Evolutionary conservation across 1,140 invertebrate species (phyloP).

Genomic region (Rhopalosiphum maidis): DNA sequence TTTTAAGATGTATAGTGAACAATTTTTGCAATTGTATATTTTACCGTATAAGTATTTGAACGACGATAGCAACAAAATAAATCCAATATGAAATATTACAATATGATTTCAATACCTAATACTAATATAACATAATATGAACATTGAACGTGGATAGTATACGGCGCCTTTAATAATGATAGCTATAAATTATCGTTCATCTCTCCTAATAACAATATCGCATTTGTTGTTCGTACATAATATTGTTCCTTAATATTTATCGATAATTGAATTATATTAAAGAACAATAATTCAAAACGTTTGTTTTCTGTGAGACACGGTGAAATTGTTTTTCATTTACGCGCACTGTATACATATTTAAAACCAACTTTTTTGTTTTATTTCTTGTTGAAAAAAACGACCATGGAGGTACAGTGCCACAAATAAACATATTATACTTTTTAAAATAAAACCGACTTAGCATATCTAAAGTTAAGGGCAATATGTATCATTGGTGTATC

Average conservation of each 20-base stretch:
- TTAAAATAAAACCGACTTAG: neutral
- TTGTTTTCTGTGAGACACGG: neutral
- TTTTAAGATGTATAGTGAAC: neutral
- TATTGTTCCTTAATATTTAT: neutral
- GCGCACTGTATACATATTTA: neutral
- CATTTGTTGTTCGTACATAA: neutral
- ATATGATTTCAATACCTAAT: neutral
- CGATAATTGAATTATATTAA: neutral
- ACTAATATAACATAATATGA: neutral
- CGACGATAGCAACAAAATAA: neutral
- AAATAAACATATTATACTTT: neutral
- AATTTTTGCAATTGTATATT: neutral
- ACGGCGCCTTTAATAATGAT: neutral
- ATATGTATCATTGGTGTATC: too few species aligned
- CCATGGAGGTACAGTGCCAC: neutral
- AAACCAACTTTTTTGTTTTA: neutral
- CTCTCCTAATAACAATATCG: neutral
- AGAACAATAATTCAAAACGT: neutral
- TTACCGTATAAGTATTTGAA: neutral
- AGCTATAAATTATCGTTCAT: neutral
- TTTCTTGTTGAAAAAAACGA: neutral
- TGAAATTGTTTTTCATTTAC: neutral
- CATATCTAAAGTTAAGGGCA: neutral
- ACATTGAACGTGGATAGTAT: too few species aligned
- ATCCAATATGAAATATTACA: neutral